These are phyloP conservation scores for Mustela lutreola DNA, from an alignment of 2,113 vertebrate genomes.

Conservation along the genomic window DNA sequence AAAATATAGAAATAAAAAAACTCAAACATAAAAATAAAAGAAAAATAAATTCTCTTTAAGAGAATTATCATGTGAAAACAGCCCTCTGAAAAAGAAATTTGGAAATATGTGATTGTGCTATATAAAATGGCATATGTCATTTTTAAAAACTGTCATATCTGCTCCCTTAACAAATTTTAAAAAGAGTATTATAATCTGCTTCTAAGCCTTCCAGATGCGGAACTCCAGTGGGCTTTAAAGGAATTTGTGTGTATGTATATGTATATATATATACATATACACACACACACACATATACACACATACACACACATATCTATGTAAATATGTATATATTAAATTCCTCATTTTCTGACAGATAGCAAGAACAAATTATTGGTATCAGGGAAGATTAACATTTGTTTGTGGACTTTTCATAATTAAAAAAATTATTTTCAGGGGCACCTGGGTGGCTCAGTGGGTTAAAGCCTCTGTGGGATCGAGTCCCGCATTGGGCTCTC, in stretches of 20 bases:
- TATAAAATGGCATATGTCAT: not conserved
- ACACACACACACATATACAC: no score
- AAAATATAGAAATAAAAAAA: no score
- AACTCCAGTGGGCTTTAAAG: not conserved
- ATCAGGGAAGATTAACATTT: not conserved
- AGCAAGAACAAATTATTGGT: not conserved
- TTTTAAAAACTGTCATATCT: not conserved
- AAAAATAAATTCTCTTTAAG: not conserved
- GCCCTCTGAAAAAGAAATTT: not conserved
- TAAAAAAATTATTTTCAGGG: not conserved
- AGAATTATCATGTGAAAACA: not conserved
- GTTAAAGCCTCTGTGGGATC: no score
- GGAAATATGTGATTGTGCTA: not conserved
- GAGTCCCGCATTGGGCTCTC: no score
- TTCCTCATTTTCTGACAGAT: not conserved
- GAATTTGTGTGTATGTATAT: not conserved
- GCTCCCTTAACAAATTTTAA: constrained; percentile 39
- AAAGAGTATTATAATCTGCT: constrained; percentile 20
- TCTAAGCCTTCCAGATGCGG: not conserved
- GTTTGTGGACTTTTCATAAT: not conserved
- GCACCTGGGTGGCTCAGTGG: no score
- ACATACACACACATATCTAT: no score
- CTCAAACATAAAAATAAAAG: no score
- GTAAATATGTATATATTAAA: not conserved
- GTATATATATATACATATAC: not conserved